Percentiles rank a stretch among this genome's conserved stretches.
Conservation (phyloP, 2,113 vertebrate genomes). For the Phocoena sinus region DNA sequence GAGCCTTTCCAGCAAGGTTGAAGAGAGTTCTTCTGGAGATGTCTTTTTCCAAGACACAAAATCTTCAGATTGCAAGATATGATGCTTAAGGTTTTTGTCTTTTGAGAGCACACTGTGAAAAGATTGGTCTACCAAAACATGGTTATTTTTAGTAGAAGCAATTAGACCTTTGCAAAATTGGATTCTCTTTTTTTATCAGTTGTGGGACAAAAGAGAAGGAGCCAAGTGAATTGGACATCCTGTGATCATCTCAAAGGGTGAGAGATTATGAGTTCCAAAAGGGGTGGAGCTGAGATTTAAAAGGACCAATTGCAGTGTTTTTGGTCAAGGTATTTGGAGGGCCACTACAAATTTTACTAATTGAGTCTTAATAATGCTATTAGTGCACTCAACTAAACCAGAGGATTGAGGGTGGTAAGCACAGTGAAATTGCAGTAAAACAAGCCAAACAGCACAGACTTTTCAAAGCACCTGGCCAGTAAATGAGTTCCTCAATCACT, state of each 20-base stretch:
- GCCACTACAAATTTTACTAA: not conserved
- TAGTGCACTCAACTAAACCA: not conserved
- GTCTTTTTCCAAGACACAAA: not conserved
- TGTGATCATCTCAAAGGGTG: not conserved
- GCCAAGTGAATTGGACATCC: not conserved
- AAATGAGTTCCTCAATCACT: not conserved
- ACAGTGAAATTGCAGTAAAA: not conserved
- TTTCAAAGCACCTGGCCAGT: not conserved
- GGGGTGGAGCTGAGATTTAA: not conserved
- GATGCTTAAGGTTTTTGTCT: not conserved
- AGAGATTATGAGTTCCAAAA: not conserved
- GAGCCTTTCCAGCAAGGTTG: not conserved
- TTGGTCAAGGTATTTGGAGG: not conserved
- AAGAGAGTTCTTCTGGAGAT: not conserved
- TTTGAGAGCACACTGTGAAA: not conserved
- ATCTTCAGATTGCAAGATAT: not conserved
- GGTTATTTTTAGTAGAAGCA: not conserved
- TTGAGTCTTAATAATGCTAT: not conserved
- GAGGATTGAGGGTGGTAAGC: not conserved
- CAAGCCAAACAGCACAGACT: not conserved
- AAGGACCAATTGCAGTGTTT: not conserved
- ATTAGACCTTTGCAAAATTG: not conserved
- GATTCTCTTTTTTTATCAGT: not conserved
- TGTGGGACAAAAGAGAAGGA: not conserved
- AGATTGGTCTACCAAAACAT: not conserved